Base-by-base conservation (phyloP, 2,888 invertebrate genomes). In the Lepeophtheirus nordmannii region DNA sequence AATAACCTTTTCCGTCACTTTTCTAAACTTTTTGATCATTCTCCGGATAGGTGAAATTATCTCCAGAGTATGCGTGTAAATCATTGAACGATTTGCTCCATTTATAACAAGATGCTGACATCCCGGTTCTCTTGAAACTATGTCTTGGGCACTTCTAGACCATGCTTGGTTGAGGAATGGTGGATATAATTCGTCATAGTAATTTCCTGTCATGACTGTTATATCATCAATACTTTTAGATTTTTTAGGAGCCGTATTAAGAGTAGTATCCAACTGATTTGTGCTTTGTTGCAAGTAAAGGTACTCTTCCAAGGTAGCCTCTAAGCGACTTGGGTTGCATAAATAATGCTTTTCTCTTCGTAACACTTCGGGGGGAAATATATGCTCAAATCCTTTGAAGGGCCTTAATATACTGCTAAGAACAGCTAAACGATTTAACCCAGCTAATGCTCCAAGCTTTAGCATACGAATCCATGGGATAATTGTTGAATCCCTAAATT, bases 1-100 rank as follows among this genome's bases (percentile, higher is more conserved):
- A 30, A 30, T 30, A 30, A 30, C 30, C 30, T 30, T 30, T 30
- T 30, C 30, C 30, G 30, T 30, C 30, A 30, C 30, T 30, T 17
- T 46, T 46, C 53, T 14, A 46, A n/a, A 46, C 17, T 46, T 46
- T 17, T 46, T 46, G 2, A 46, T 17, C 53, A 46, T 46, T 46
- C 53, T 46, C 17, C 53, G 53, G 8, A 46, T 46, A 46, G 53
- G 53, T 8, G 8, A 46, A 17, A 46, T 46, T 46, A 46, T 46
- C 8, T 46, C 53, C 17, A n/a, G 53, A 46, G 53, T 14, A 46
- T 46, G 53, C 1, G 53, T 46, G 53, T n/a, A n/a, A 46, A 46
- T 46, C 53, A 46, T 46, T 2, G 53, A 46, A 17, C 53, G 53
- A 46, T 46, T 46, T n/a, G 53, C 53, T n/a, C 53, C 53, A 46